These are phyloP conservation scores for Furnarius figulus DNA, from an alignment of 2,113 vertebrate species.

Conservation along the genomic window DNA sequence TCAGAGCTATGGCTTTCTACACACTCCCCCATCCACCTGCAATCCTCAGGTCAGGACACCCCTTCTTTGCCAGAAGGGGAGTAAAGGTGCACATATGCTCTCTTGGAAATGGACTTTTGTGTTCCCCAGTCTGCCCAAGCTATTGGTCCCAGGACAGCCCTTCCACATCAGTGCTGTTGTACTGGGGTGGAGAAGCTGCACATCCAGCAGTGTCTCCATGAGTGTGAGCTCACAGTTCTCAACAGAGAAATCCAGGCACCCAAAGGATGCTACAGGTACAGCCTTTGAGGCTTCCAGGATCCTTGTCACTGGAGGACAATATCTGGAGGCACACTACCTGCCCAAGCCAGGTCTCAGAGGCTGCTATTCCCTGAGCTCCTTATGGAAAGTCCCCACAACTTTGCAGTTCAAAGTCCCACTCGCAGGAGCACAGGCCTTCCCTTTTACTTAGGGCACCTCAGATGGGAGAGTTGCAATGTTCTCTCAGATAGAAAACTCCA, in stretches of 20 bases:
- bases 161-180: not conserved
- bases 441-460: not conserved
- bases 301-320: not conserved
- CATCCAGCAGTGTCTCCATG: fast-evolving
- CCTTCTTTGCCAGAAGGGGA: not conserved
- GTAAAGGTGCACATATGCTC: not conserved
- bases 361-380: not conserved
- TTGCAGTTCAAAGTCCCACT: not conserved
- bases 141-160: not conserved
- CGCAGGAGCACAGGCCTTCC: not conserved
- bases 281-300: not conserved
- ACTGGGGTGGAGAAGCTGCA: not conserved
- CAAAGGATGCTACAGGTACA: not conserved
- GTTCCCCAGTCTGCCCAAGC: not conserved
- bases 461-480: not conserved
- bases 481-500: not conserved
- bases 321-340: fast-evolving
- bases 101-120: not conserved
- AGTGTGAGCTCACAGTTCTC: not conserved
- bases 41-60: not conserved
- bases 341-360: not conserved
- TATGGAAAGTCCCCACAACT: not conserved
- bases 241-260: not conserved
- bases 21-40: fast-evolving
- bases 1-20: not conserved